Evolutionary conservation across 1,140 invertebrate species (phyloP).

Genomic region (Orchesella cincta): DNA sequence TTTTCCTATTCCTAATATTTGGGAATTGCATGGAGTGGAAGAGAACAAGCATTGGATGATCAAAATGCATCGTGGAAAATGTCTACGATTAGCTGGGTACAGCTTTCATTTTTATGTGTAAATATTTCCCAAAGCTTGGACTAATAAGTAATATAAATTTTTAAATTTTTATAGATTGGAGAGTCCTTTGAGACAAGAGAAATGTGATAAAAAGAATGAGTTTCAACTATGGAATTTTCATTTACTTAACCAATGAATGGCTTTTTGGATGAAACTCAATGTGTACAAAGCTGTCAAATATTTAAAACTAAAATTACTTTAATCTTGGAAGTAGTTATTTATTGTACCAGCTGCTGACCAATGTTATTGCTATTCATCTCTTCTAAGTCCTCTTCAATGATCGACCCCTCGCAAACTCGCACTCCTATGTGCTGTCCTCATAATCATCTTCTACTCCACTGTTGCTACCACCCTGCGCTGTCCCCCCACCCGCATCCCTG

Average conservation of each 20-base stretch:
- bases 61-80: constrained; percentile 38
- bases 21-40: constrained; percentile 20
- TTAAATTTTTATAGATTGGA: constrained; percentile 31
- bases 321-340: too few relatives aligned
- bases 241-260: constrained; percentile 9
- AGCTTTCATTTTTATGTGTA: background rate
- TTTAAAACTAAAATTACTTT: background rate
- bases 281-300: background rate
- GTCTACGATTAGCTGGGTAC: constrained; percentile 31
- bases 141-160: too few relatives aligned
- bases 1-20: constrained; percentile 38
- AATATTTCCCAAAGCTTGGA: background rate
- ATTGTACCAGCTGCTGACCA: too few relatives aligned
- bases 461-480: too few relatives aligned
- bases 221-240: constrained; percentile 40
- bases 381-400: too few relatives aligned
- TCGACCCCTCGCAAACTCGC: too few relatives aligned
- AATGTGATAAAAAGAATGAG: constrained; percentile 20
- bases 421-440: too few relatives aligned
- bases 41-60: constrained; percentile 35
- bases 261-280: too few relatives aligned
- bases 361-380: too few relatives aligned
- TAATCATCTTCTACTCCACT: too few relatives aligned
- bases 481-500: too few relatives aligned
- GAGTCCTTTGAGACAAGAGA: constrained; percentile 18